phyloP scores from a whole-genome alignment of 2,888 invertebrate genomes.

The Petrolisthes manimaculis region DNA sequence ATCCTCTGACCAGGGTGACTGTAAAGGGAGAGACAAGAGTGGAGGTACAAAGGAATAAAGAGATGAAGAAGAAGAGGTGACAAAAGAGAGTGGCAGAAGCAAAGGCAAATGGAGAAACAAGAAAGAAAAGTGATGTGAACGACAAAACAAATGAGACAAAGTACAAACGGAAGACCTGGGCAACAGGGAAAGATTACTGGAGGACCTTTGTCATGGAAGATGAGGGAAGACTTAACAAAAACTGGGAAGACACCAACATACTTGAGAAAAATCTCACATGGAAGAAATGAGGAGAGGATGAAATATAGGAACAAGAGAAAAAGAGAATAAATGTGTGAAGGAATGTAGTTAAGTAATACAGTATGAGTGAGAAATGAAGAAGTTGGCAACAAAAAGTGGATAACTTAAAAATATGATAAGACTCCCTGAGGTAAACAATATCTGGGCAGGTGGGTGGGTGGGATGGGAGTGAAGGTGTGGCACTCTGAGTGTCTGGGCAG shows the following conservation, averaged over 20 bases:
- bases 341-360: conserved; percentile 11
- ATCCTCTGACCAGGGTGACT: neutral
- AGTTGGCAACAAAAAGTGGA: neutral
- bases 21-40: neutral
- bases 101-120: neutral
- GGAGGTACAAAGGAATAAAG: neutral
- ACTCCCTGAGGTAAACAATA: conserved; percentile 63
- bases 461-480: conserved; percentile 33
- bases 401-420: conserved; percentile 55
- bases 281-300: neutral
- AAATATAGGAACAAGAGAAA: conserved; percentile 6
- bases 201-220: conserved; percentile 7
- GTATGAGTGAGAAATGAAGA: neutral
- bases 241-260: conserved; percentile 40
- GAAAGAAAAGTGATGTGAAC: neutral
- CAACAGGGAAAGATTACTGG: conserved; percentile 9
- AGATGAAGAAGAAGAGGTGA: neutral
- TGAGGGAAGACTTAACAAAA: conserved; percentile 12
- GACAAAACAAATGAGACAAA: conserved; percentile 5
- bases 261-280: neutral
- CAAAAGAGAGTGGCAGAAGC: conserved; percentile 7
- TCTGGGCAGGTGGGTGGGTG: conserved; percentile 35
- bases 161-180: neutral
- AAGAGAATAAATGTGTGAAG: conserved; percentile 6
- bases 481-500: conserved; percentile 38